Evolutionary conservation across 1,140 invertebrate species (phyloP), one percentile per base, ranked within the genome.

Genomic region (Prorops nasuta): DNA sequence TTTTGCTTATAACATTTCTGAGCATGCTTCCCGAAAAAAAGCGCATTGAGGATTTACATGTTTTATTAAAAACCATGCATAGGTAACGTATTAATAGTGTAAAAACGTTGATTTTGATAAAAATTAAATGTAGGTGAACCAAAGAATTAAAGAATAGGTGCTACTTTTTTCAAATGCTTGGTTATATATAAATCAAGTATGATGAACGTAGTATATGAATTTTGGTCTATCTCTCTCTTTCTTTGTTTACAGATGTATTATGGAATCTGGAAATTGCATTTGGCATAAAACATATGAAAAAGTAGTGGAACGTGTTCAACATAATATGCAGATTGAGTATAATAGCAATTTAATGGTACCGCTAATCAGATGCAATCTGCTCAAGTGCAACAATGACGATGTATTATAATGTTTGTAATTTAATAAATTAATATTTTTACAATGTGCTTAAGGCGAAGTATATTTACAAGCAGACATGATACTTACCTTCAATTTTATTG

Each of bases 391-490:
- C 57, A 71, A 54, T 64, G 54, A 64, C 58, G 47, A 58, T 63
- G 51, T 66, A 63, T 58, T 63, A 59, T 60, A 63, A 63, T 58
- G 51, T 60, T 56, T 62, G 49, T 55, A 63, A 63, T 71, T 66
- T 64, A 73, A 75, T 74, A 74, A 74, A 75, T 71, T 71, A 72
- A 70, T 60, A 69, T 67, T 71, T 73, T 66, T 72, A 74, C 69
- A 74, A 71, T 71, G 66, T 58, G 62, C 66, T 66, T 74, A 71
- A 71, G 68, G 71, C 66, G 62, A 68, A 74, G 72, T 60, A 65
- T 75, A 75, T 74, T 74, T 75, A 75, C 72, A 75, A 71, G 71
- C 71, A 71, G 73, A 74, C 58, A 56, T 66, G 63, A 67, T 74
- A 74, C 67, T 72, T 74, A 71, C 67, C 64, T 69, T 71, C 58